These are phyloP conservation scores for Brachionus koreanus DNA, from an alignment of 1,140 invertebrate species.

Conservation along the genomic window DNA sequence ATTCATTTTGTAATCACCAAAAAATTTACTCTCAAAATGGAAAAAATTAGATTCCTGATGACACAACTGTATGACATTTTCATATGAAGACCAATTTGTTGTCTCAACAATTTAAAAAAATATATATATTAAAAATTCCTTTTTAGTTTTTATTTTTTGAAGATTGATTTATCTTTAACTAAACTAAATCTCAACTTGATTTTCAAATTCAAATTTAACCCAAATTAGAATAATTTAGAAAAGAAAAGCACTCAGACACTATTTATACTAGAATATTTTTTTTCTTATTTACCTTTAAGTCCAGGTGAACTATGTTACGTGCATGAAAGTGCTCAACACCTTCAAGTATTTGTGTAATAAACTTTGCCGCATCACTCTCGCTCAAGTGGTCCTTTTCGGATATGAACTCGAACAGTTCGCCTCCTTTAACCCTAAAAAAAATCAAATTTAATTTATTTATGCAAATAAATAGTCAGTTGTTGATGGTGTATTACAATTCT, in stretches of 20 bases:
- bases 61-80: too few species aligned
- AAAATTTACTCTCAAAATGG: too few species aligned
- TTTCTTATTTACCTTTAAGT: conserved; percentile 55
- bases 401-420: conserved; percentile 64
- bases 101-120: too few species aligned
- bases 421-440: conserved; percentile 61
- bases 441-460: not conserved
- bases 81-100: too few species aligned
- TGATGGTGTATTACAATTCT: conserved; percentile 61
- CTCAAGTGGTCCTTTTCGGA: conserved; percentile 61
- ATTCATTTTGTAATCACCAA: too few species aligned
- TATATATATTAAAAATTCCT: too few species aligned
- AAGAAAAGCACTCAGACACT: conserved; percentile 48
- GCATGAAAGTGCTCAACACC: conserved; percentile 62
- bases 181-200: too few species aligned
- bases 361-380: conserved; percentile 62
- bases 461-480: not conserved
- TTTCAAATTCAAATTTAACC: not conserved
- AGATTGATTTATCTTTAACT: too few species aligned
- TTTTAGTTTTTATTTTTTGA: too few species aligned
- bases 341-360: conserved; percentile 62
- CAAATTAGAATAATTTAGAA: not conserved
- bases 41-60: too few species aligned
- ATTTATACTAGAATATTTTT: too few species aligned
- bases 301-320: conserved; percentile 62